Conservation (phyloP, 2,113 vertebrate species). For the Pomatorhinus ruficollis region DNA sequence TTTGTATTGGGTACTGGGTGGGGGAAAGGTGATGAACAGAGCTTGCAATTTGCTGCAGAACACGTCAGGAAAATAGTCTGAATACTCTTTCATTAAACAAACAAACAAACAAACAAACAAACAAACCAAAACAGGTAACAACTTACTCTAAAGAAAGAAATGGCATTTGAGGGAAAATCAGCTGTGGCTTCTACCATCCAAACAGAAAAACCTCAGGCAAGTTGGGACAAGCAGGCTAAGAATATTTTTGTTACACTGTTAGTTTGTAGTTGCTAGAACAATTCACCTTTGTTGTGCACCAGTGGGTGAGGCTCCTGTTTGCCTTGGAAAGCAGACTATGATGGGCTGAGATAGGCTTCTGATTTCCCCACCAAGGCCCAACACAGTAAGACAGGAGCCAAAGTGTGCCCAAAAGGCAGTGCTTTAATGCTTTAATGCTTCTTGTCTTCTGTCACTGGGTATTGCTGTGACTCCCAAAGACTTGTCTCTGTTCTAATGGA, state of each 20-base stretch:
- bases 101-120: not conserved
- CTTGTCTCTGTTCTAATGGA: conserved; percentile 55
- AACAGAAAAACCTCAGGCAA: not conserved
- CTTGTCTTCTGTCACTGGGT: not conserved
- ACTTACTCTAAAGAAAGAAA: not conserved
- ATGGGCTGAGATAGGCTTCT: not conserved
- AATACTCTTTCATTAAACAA: not conserved
- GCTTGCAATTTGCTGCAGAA: not conserved
- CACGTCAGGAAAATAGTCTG: not conserved
- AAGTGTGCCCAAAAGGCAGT: not conserved
- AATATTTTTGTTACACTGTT: not conserved
- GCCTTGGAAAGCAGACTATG: conserved; percentile 21
- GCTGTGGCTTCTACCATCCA: conserved; percentile 2
- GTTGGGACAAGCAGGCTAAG: not conserved
- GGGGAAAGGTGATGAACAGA: not conserved
- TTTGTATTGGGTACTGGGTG: not conserved
- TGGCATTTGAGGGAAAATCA: not conserved
- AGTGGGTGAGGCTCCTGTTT: conserved; percentile 21
- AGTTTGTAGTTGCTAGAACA: conserved; percentile 20
- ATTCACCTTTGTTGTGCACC: conserved; percentile 23
- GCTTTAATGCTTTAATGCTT: not conserved
- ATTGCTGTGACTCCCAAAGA: not conserved
- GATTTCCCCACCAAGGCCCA: not conserved
- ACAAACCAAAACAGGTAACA: not conserved
- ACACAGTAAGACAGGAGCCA: not conserved